Percentiles rank a stretch among this genome's conserved stretches.
These are phyloP conservation scores for Drosophila sulfurigaster DNA, from an alignment of 1,140 invertebrate genomes.

Conservation along the genomic window DNA sequence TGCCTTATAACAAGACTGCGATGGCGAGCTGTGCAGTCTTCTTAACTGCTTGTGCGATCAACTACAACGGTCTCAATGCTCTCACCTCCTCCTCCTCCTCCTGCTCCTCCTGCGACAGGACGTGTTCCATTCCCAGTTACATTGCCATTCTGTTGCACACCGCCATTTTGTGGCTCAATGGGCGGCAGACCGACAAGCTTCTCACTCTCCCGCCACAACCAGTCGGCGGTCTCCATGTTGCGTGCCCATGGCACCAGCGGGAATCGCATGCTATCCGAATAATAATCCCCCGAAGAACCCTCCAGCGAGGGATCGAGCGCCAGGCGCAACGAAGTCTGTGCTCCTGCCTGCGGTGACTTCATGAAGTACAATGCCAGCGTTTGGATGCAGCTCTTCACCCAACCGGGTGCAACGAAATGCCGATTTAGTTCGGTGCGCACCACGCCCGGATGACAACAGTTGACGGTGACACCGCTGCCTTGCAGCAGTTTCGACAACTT, in stretches of 20 bases:
- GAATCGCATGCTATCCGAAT: slow-evolving; percentile 86
- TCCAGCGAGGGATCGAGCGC: slow-evolving; percentile 90
- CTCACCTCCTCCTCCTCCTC: not conserved
- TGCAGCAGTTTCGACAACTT: slow-evolving; percentile 87
- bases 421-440: slow-evolving; percentile 91
- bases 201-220: slow-evolving; percentile 89
- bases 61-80: slow-evolving; percentile 65
- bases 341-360: slow-evolving; percentile 89
- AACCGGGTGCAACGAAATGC: slow-evolving; percentile 85
- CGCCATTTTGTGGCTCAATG: slow-evolving; percentile 31
- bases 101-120: not conserved
- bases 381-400: slow-evolving; percentile 55
- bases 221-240: slow-evolving; percentile 86
- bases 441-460: slow-evolving; percentile 90
- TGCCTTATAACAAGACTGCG: slow-evolving; percentile 10
- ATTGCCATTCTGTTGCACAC: slow-evolving; percentile 28
- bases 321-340: slow-evolving; percentile 93
- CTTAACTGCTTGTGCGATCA: slow-evolving; percentile 43
- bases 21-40: not conserved
- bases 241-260: slow-evolving; percentile 73
- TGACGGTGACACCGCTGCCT: slow-evolving; percentile 88
- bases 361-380: slow-evolving; percentile 75
- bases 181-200: slow-evolving; percentile 70
- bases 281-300: slow-evolving; percentile 87
- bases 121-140: slow-evolving; percentile 37